phyloP scores from a whole-genome alignment of 1,140 invertebrate species.

The Scaptomyza pallida region DNA sequence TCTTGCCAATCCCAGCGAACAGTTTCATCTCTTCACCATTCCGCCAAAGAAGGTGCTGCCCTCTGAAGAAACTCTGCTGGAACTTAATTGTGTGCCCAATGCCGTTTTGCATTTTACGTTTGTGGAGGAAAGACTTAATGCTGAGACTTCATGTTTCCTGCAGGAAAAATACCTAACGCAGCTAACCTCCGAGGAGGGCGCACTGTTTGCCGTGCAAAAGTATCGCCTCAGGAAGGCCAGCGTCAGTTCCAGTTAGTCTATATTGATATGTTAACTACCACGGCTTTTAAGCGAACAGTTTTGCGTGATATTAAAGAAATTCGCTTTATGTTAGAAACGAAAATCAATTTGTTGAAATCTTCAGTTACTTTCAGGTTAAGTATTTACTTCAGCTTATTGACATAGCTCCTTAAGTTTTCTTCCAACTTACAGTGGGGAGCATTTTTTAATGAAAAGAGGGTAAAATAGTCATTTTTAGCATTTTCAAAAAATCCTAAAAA shows the following conservation, averaged over 20 bases:
- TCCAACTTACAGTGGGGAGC: too few species aligned
- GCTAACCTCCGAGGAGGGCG: constrained; percentile 69
- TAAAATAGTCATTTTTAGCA: too few species aligned
- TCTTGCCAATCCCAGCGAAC: constrained; percentile 86
- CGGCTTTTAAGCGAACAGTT: constrained; percentile 57
- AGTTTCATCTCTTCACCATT: constrained; percentile 91
- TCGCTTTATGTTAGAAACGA: constrained; percentile 1
- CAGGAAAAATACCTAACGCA: constrained; percentile 55
- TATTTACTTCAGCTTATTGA: too few species aligned
- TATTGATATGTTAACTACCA: background rate
- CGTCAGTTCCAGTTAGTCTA: constrained; percentile 36
- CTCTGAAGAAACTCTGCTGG: constrained; percentile 86
- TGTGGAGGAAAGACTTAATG: constrained; percentile 66
- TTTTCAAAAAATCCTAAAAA: too few species aligned
- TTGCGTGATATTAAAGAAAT: constrained; percentile 67
- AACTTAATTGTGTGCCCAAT: constrained; percentile 90
- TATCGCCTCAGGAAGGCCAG: constrained; percentile 59
- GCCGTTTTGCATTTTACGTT: constrained; percentile 89
- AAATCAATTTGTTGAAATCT: too few species aligned
- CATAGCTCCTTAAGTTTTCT: too few species aligned
- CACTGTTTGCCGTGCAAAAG: constrained; percentile 68
- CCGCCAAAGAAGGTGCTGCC: constrained; percentile 89
- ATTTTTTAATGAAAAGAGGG: too few species aligned
- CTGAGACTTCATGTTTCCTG: constrained; percentile 41
- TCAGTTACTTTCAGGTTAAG: too few species aligned